These are phyloP conservation scores for Eueides isabella DNA, from an alignment of 1,140 invertebrate genomes.

Conservation along the genomic window DNA sequence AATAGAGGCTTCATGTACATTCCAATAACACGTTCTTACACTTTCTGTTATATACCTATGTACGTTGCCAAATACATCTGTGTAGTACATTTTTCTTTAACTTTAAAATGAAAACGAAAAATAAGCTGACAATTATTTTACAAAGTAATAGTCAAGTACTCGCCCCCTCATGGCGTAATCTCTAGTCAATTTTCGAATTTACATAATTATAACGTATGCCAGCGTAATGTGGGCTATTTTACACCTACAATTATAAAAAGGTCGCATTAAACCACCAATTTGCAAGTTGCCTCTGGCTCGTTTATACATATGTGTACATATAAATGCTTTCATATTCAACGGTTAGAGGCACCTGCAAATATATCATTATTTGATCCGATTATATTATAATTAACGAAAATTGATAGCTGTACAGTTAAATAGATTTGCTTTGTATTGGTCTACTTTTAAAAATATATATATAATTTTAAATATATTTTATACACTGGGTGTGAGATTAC, in stretches of 20 bases:
- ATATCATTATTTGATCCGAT: constrained; percentile 39
- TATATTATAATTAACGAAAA: constrained; percentile 42
- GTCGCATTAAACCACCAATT: constrained; percentile 54
- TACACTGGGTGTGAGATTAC: not conserved
- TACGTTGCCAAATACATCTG: not conserved
- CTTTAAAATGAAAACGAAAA: not conserved
- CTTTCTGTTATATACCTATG: not conserved
- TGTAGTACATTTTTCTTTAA: not conserved
- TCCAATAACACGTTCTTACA: not conserved
- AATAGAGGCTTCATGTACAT: not conserved
- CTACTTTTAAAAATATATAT: not conserved
- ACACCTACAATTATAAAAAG: constrained; percentile 42
- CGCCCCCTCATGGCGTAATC: constrained; percentile 15
- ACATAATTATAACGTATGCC: constrained; percentile 31
- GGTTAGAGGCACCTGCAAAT: constrained; percentile 39
- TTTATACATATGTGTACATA: constrained; percentile 32
- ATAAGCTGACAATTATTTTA: not conserved
- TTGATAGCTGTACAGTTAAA: not conserved
- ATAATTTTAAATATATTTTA: not conserved
- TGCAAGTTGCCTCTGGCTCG: constrained; percentile 42
- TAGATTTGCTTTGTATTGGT: not conserved
- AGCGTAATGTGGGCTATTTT: constrained; percentile 33
- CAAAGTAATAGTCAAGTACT: constrained; percentile 2
- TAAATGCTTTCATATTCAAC: constrained; percentile 42
- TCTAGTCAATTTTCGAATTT: constrained; percentile 23